Evolutionary conservation across 2,888 invertebrate species (phyloP).

Genomic region (Archaeoteleia sp.): DNA sequence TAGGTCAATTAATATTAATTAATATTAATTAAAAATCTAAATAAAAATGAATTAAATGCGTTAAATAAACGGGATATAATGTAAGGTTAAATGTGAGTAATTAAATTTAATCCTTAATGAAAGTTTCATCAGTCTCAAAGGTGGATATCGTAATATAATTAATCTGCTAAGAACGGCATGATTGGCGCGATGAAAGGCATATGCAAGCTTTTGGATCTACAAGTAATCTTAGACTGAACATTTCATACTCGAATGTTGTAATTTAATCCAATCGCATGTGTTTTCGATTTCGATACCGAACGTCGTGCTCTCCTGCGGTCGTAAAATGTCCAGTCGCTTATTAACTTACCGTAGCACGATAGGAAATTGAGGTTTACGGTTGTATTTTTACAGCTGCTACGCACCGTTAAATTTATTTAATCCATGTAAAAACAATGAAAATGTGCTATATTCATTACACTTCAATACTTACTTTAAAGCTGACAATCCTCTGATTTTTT

Average conservation of each 20-base stretch:
- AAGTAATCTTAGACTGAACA: constrained; percentile 31
- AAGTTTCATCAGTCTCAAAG: no score
- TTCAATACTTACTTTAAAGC: no score
- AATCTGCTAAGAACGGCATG: neutral
- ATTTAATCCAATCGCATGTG: constrained; percentile 52
- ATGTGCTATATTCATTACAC: no score
- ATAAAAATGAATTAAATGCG: no score
- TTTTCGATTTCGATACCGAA: constrained; percentile 66
- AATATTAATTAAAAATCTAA: no score
- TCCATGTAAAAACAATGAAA: constrained; percentile 12
- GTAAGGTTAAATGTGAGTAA: no score
- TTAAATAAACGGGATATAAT: no score
- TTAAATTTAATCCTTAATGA: no score
- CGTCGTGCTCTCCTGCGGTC: constrained; percentile 59
- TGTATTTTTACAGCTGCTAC: constrained; percentile 55
- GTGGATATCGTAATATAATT: no score
- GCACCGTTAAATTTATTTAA: constrained; percentile 22
- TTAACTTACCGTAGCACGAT: constrained; percentile 61
- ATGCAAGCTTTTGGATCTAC: neutral
- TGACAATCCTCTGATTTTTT: no score
- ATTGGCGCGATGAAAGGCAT: constrained; percentile 3
- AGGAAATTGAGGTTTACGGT: constrained; percentile 67
- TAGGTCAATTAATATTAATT: no score
- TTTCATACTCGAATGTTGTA: constrained; percentile 38
- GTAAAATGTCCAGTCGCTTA: constrained; percentile 45